A percentile compares a stretch with the other conserved stretches of the same genome.
Conservation (phyloP, 2,888 invertebrate genomes). For the Sericinus montela region DNA sequence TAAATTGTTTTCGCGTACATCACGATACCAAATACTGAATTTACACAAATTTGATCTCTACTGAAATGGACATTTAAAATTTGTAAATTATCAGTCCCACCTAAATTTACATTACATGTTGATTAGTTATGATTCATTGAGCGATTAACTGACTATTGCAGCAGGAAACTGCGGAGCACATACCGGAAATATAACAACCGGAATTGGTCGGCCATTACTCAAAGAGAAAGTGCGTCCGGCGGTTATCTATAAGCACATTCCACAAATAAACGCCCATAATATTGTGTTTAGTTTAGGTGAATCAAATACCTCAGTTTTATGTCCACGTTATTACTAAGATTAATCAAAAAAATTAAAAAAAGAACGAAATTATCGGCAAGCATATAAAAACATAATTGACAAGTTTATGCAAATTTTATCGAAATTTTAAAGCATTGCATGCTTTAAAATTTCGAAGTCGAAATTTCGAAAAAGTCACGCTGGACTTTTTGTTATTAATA, state of each 20-base stretch:
- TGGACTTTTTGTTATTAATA: too few species aligned
- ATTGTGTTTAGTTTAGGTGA: conserved; percentile 18
- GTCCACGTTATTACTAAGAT: too few species aligned
- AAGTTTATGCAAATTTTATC: too few species aligned
- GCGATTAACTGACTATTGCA: conserved; percentile 57
- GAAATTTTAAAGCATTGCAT: too few species aligned
- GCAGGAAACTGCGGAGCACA: conserved; percentile 42
- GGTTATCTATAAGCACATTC: conserved; percentile 48
- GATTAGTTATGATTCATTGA: conserved; percentile 68
- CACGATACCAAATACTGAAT: too few species aligned
- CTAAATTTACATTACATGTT: conserved; percentile 25
- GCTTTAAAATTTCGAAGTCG: too few species aligned
- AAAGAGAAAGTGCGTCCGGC: conserved; percentile 56
- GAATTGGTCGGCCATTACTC: conserved; percentile 70
- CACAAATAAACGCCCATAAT: conserved; percentile 31
- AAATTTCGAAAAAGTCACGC: too few species aligned
- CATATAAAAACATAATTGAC: not conserved
- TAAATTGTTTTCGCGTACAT: too few species aligned
- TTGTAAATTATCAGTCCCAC: not conserved
- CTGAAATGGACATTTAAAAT: too few species aligned
- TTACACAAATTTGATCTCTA: too few species aligned
- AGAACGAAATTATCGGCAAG: too few species aligned
- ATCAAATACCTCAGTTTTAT: conserved; percentile 8
- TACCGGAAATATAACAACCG: conserved; percentile 65
- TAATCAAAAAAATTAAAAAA: too few species aligned